These are phyloP conservation scores for Pseudochromis fuscus DNA, from an alignment of 2,797 vertebrate genomes.

Conservation along the genomic window DNA sequence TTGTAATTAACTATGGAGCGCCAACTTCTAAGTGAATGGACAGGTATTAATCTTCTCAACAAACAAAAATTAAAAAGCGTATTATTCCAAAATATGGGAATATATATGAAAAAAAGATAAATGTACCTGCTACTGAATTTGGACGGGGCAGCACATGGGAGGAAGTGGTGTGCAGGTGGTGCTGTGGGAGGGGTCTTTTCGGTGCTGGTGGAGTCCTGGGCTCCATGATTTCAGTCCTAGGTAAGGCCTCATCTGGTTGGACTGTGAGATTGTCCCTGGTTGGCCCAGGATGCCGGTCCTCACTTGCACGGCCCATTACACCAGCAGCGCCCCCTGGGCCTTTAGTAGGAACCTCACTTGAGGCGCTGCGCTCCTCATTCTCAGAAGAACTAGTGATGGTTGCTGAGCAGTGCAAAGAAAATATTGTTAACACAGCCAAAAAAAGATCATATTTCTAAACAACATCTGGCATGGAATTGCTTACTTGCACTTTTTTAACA, in stretches of 20 bases:
- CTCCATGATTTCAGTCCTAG: slow-evolving; percentile 79
- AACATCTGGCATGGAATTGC: slow-evolving; percentile 15
- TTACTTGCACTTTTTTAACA: slow-evolving; percentile 29
- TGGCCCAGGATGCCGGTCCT: slow-evolving; percentile 85
- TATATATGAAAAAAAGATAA: not conserved
- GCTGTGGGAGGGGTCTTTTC: slow-evolving; percentile 85
- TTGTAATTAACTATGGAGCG: not conserved
- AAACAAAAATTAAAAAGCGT: not conserved
- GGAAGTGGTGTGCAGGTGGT: slow-evolving; percentile 80
- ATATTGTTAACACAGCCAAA: slow-evolving; percentile 19
- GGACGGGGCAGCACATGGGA: slow-evolving; percentile 93
- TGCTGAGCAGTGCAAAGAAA: slow-evolving; percentile 80
- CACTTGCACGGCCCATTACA: slow-evolving; percentile 79
- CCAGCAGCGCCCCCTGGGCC: slow-evolving; percentile 82
- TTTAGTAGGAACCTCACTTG: slow-evolving; percentile 92
- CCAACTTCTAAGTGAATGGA: not conserved
- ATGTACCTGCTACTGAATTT: slow-evolving; percentile 97
- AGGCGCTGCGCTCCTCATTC: slow-evolving; percentile 95
- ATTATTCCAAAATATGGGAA: not conserved
- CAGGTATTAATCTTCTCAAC: not conserved
- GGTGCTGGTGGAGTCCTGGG: slow-evolving; percentile 80
- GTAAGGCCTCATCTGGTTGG: slow-evolving; percentile 82
- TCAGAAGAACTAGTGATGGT: slow-evolving; percentile 98
- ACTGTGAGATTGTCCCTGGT: slow-evolving; percentile 84
- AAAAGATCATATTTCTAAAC: slow-evolving; percentile 1